Base-by-base conservation (phyloP, 2,113 vertebrate species). In the Stictonetta naevosa region DNA sequence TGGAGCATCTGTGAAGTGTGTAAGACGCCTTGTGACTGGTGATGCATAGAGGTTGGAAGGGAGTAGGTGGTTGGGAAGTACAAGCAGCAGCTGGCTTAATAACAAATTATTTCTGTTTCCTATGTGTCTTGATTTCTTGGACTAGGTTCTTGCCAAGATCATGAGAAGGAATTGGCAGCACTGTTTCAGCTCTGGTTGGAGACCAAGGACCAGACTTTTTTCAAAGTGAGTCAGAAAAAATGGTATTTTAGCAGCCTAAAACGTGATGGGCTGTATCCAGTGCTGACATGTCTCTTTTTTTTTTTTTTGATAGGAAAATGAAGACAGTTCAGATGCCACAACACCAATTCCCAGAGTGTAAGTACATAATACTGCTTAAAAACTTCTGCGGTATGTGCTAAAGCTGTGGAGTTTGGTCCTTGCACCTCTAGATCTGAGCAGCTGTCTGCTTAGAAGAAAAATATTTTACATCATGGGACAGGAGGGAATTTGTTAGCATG, bases 181-280 rank as follows among this genome's bases (percentile, higher is more conserved):
- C 98, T 99, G 31, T 99, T 99, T 95, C 99, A 99, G 76, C 98
- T 99, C 46, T 99, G 99, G 99, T 92, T 99, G 92, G 99, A 99
- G 96, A 99, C 99, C 38, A 99, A 99, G 98, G 99, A 99, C 97
- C 98, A 99, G 68, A 97, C 97, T 13, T 98, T 98, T 85, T 98
- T 99, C 97, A 99, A 99, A 98, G 99, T 99, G 97, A 74, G 86
- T 73, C 83, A 69, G 63, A 42, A 69, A 74, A 73, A 59, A 36
- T 75, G 31, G 56, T 62, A 56, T 71, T 69, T 14, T 33, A 28
- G 46, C 46, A 83, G 33, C 31, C 29, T 3, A 5, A 38, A 83
- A 71, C 16, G n/a, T 52, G 42, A 6, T 26, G 48, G 33, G 31
- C 68, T 76, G 7, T 63, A 34, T 17, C 33, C 36, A 46, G 10